These are phyloP conservation scores for Ophonus ardosiacus DNA, from an alignment of 2,888 invertebrate genomes.

Conservation along the genomic window DNA sequence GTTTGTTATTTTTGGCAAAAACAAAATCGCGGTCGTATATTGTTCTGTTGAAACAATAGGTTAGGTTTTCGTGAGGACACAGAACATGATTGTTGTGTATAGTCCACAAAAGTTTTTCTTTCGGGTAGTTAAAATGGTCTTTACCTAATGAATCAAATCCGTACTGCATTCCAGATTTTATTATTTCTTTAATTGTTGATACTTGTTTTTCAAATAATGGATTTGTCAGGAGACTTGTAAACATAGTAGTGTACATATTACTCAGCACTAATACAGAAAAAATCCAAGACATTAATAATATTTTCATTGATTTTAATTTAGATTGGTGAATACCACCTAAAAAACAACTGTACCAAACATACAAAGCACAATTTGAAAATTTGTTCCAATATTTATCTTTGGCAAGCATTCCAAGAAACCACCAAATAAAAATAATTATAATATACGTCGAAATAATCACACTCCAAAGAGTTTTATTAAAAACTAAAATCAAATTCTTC, in stretches of 20 bases:
- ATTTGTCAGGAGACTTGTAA: slow-evolving; percentile 49
- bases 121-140: slow-evolving; percentile 39
- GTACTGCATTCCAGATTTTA: slow-evolving; percentile 16
- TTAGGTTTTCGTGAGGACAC: neutral
- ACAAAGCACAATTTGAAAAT: neutral
- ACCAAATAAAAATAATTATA: slow-evolving; percentile 13
- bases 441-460: neutral
- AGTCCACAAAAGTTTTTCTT: slow-evolving; percentile 30
- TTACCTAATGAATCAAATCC: slow-evolving; percentile 33
- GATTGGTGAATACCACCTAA: slow-evolving; percentile 37
- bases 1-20: slow-evolving; percentile 15
- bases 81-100: slow-evolving; percentile 24
- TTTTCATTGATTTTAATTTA: neutral
- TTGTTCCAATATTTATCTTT: slow-evolving; percentile 25
- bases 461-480: slow-evolving; percentile 13
- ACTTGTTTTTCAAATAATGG: slow-evolving; percentile 47
- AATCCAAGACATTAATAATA: slow-evolving; percentile 41
- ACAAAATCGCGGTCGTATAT: slow-evolving; percentile 32
- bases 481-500: slow-evolving; percentile 52
- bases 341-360: slow-evolving; percentile 40
- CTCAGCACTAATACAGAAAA: slow-evolving; percentile 8
- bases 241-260: slow-evolving; percentile 30
- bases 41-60: slow-evolving; percentile 40
- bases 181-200: slow-evolving; percentile 12
- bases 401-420: neutral